phyloP scores from a whole-genome alignment of 2,888 invertebrate genomes.

The Labia minor region DNA sequence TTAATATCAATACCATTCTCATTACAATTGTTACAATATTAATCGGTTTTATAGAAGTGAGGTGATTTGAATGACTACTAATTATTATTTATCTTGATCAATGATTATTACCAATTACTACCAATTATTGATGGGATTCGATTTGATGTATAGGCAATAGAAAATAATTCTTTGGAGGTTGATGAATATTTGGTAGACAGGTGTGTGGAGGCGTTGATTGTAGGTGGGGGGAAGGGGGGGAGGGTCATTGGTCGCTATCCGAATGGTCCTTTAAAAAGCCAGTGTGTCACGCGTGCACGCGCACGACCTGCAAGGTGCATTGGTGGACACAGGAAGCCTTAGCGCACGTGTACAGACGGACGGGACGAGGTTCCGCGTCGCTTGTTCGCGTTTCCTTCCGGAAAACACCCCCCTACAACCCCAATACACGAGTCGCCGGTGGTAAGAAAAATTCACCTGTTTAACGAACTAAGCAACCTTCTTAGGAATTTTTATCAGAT shows the following conservation, averaged over 20 bases:
- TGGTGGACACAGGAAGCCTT: not conserved
- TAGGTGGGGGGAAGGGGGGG: not conserved
- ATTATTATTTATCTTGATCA: too few relatives aligned
- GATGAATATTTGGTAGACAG: too few relatives aligned
- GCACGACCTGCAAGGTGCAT: not conserved
- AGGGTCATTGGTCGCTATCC: not conserved
- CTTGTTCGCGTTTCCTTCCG: slow-evolving; percentile 13
- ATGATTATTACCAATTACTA: too few relatives aligned
- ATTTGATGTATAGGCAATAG: too few relatives aligned
- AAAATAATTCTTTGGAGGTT: too few relatives aligned
- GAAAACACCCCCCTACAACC: not conserved
- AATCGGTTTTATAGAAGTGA: too few relatives aligned
- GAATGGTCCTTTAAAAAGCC: not conserved
- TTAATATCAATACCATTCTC: too few relatives aligned
- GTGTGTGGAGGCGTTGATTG: not conserved
- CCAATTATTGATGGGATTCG: too few relatives aligned
- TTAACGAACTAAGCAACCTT: not conserved
- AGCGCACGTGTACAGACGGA: not conserved
- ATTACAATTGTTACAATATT: too few relatives aligned
- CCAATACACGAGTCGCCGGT: not conserved
- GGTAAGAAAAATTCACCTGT: not conserved
- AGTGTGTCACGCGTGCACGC: not conserved
- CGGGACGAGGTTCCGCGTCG: not conserved
- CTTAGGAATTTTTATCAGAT: not conserved
- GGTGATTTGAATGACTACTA: too few relatives aligned